Conservation (phyloP, 2,888 invertebrate genomes). For the Eristalis intricaria region DNA sequence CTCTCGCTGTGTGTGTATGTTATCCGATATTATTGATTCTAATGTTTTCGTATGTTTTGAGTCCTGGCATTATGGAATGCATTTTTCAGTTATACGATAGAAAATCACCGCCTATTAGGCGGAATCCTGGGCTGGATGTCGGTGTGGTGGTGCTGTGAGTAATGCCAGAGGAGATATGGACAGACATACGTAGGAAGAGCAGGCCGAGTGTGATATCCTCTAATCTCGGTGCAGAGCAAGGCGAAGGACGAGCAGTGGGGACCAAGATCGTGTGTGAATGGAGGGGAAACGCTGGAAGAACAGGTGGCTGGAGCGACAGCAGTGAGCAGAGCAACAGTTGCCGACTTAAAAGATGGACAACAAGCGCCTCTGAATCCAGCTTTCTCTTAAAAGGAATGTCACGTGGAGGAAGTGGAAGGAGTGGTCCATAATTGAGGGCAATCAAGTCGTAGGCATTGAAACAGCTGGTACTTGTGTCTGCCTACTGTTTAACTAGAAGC, state of each 20-base stretch:
- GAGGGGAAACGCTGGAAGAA: slow-evolving; percentile 2
- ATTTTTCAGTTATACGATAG: slow-evolving; percentile 66
- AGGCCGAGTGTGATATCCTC: slow-evolving; percentile 29
- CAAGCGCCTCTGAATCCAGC: neutral
- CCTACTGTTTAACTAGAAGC: no score
- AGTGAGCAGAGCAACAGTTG: neutral
- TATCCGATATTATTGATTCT: slow-evolving; percentile 72
- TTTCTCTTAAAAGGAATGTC: no score
- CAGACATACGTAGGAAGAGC: neutral
- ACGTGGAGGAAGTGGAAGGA: no score
- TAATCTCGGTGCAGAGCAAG: slow-evolving; percentile 40
- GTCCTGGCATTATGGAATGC: slow-evolving; percentile 69
- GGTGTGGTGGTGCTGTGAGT: slow-evolving; percentile 15
- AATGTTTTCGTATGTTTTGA: slow-evolving; percentile 72
- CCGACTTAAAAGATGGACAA: neutral
- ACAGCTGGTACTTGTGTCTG: no score
- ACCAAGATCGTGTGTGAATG: neutral
- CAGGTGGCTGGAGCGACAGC: slow-evolving; percentile 25
- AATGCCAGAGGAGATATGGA: neutral
- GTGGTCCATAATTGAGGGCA: no score
- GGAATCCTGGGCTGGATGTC: slow-evolving; percentile 22
- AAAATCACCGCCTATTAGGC: slow-evolving; percentile 68
- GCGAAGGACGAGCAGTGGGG: slow-evolving; percentile 28
- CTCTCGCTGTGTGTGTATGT: slow-evolving; percentile 47
- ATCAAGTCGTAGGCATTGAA: no score